These are phyloP conservation scores for Octonoba sinensis DNA, from an alignment of 2,888 invertebrate species.

Conservation along the genomic window DNA sequence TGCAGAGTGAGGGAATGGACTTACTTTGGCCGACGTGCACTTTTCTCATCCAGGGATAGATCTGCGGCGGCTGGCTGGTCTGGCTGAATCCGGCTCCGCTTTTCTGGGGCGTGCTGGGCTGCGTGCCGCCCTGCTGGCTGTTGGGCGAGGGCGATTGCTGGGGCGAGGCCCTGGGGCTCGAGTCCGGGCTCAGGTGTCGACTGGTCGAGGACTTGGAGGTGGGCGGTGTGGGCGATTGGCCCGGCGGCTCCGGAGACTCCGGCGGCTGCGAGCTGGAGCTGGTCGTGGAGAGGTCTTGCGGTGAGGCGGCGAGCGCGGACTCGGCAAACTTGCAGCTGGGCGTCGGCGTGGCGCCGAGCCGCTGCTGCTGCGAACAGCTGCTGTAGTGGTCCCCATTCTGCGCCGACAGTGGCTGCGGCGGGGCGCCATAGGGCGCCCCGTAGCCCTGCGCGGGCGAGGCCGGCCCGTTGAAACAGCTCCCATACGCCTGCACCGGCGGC, in stretches of 20 bases:
- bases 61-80: slow-evolving; percentile 83
- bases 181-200: slow-evolving; percentile 49
- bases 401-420: slow-evolving; percentile 67
- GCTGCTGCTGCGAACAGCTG: slow-evolving; percentile 64
- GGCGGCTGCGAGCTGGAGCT: slow-evolving; percentile 61
- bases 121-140: slow-evolving; percentile 73
- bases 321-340: slow-evolving; percentile 73
- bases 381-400: slow-evolving; percentile 65
- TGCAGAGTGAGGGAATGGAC: slow-evolving; percentile 73
- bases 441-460: slow-evolving; percentile 62
- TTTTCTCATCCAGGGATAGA: slow-evolving; percentile 99
- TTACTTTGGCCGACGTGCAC: slow-evolving; percentile 98
- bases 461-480: slow-evolving; percentile 66
- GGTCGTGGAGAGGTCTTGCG: slow-evolving; percentile 66
- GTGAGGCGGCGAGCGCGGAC: slow-evolving; percentile 64
- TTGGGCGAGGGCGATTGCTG: slow-evolving; percentile 76
- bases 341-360: slow-evolving; percentile 63
- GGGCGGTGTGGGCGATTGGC: slow-evolving; percentile 46
- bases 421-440: slow-evolving; percentile 73
- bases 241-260: slow-evolving; percentile 51
- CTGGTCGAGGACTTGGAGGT: slow-evolving; percentile 53
- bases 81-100: slow-evolving; percentile 74
- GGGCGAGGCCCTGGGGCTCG: slow-evolving; percentile 70
- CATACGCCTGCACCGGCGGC: slow-evolving; percentile 67
- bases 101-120: slow-evolving; percentile 1